Evolutionary conservation across 2,888 invertebrate genomes (phyloP).

Genomic region (Mesorhabditis sp.): DNA sequence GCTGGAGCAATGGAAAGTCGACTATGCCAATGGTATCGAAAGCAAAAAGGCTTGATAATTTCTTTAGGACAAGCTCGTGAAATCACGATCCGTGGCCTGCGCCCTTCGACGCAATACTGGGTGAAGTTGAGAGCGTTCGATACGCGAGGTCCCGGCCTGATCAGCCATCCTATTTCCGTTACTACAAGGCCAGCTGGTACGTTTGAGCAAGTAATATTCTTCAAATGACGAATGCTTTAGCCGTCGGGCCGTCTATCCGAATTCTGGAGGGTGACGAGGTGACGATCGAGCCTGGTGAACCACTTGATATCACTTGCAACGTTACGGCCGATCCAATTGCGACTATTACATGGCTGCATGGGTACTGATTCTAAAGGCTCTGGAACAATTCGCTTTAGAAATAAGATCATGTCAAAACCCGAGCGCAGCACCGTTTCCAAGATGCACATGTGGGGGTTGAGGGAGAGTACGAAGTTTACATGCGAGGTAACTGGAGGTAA

Average conservation of each 20-base stretch:
- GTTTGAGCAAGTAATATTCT: neutral
- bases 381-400: neutral
- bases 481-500: neutral
- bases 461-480: neutral
- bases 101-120: neutral
- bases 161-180: neutral
- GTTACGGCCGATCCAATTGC: neutral
- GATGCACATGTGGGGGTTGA: constrained; percentile 4
- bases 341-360: neutral
- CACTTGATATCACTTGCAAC: neutral
- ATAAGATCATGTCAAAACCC: constrained; percentile 6
- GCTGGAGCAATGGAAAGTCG: constrained; percentile 2
- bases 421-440: neutral
- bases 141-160: neutral
- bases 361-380: neutral
- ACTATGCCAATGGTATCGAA: neutral
- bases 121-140: neutral
- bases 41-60: neutral
- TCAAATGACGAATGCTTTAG: neutral
- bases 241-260: neutral
- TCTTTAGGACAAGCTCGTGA: neutral
- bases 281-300: neutral
- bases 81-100: neutral
- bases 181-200: neutral
- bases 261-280: neutral